phyloP scores from a whole-genome alignment of 2,797 vertebrate species.

The Poeciliopsis turneri region DNA sequence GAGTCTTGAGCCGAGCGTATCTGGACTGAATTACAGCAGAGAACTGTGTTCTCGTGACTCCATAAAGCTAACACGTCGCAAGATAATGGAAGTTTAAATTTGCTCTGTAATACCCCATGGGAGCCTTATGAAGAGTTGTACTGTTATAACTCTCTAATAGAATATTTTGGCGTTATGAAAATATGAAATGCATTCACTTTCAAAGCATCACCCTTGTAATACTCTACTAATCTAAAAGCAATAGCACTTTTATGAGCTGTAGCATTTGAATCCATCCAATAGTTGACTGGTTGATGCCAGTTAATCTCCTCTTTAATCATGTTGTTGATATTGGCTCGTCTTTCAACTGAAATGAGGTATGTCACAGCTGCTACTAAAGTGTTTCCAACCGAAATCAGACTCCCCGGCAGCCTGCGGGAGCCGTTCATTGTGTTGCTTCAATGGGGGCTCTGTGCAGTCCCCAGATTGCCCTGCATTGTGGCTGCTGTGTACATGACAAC shows the following conservation, averaged over 20 bases:
- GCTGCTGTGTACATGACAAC: conserved; percentile 51
- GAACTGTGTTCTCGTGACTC: conserved; percentile 25
- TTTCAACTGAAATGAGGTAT: conserved; percentile 73
- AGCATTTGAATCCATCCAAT: conserved; percentile 53
- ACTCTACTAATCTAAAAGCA: conserved; percentile 50
- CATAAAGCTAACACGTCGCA: conserved; percentile 35
- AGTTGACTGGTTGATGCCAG: conserved; percentile 55
- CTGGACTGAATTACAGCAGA: conserved; percentile 36
- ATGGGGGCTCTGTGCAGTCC: conserved; percentile 46
- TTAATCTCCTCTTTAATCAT: conserved; percentile 74
- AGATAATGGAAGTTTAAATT: conserved; percentile 42
- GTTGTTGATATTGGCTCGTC: conserved; percentile 71
- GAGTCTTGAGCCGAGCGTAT: conserved; percentile 9
- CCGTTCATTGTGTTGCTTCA: conserved; percentile 58
- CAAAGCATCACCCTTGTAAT: conserved; percentile 61
- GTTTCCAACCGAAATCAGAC: conserved; percentile 51
- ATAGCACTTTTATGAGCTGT: conserved; percentile 50
- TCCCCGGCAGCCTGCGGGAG: conserved; percentile 43
- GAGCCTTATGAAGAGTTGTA: conserved; percentile 41
- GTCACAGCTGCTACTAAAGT: conserved; percentile 62
- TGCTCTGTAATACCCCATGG: conserved; percentile 41
- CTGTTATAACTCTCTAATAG: conserved; percentile 52
- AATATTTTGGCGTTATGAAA: conserved; percentile 48
- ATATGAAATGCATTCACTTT: conserved; percentile 51
- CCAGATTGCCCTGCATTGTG: conserved; percentile 55